These are phyloP conservation scores for Ceratitis capitata DNA, from an alignment of 1,140 invertebrate genomes.

Conservation along the genomic window DNA sequence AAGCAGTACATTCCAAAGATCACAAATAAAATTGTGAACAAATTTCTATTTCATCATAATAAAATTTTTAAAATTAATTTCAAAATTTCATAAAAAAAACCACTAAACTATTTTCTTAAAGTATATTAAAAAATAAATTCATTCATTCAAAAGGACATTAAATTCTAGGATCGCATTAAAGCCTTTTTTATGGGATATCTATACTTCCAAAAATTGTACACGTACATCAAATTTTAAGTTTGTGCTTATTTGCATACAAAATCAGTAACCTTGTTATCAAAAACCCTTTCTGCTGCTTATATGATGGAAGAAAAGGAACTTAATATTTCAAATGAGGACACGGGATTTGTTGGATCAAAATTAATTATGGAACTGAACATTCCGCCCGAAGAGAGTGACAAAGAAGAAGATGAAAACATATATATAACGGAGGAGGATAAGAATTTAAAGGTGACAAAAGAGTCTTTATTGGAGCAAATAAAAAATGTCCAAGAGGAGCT, in stretches of 20 bases:
- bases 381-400: background rate
- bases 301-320: constrained; percentile 45
- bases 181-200: too few relatives aligned
- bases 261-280: background rate
- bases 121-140: too few relatives aligned
- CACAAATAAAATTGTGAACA: too few relatives aligned
- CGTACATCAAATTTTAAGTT: background rate
- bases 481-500: background rate
- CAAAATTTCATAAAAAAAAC: too few relatives aligned
- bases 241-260: background rate
- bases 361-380: background rate
- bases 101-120: too few relatives aligned
- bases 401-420: background rate
- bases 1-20: too few relatives aligned
- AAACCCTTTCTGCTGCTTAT: background rate
- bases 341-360: background rate
- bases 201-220: background rate
- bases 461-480: background rate
- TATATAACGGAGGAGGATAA: background rate
- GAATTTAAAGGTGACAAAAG: background rate
- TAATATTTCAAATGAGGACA: constrained; percentile 26
- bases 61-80: too few relatives aligned
- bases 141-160: background rate
- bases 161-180: too few relatives aligned
- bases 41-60: too few relatives aligned